phyloP scores from a whole-genome alignment of 2,113 vertebrate genomes.

The Nothobranchius kuhntae region DNA sequence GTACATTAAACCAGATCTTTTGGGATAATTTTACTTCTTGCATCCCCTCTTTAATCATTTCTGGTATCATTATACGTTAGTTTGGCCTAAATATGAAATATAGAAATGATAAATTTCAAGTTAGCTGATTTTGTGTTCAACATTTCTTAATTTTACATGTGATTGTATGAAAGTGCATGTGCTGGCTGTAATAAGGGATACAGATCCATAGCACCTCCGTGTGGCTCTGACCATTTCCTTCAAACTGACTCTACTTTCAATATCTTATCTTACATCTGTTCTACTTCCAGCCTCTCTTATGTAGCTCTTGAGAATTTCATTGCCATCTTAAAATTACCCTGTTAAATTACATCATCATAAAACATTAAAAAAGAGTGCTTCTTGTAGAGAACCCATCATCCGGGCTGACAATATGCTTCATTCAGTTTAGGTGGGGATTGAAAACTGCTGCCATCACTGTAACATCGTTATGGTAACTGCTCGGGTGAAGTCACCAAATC shows the following conservation, averaged over 20 bases:
- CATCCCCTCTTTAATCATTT: too few species aligned
- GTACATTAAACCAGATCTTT: too few species aligned
- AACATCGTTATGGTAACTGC: conserved; percentile 79
- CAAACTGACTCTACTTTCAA: conserved; percentile 54
- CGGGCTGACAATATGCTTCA: conserved; percentile 67
- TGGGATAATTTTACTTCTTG: too few species aligned
- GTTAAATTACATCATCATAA: conserved; percentile 67
- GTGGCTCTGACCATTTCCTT: conserved; percentile 72
- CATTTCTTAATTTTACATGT: conserved; percentile 21
- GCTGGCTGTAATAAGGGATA: conserved; percentile 57
- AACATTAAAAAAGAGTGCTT: conserved; percentile 66
- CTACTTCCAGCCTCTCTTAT: conserved; percentile 61
- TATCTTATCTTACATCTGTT: conserved; percentile 61
- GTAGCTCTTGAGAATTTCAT: conserved; percentile 55
- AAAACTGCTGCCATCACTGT: conserved; percentile 74
- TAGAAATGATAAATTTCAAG: neutral
- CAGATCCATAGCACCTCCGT: conserved; percentile 79
- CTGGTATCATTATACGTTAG: too few species aligned
- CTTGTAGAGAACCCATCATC: conserved; percentile 67
- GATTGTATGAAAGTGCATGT: conserved; percentile 36
- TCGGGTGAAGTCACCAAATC: conserved; percentile 77
- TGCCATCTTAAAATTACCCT: conserved; percentile 58
- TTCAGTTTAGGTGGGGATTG: conserved; percentile 68
- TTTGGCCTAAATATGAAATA: neutral
- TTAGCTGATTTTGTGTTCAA: conserved; percentile 10